phyloP scores from a whole-genome alignment of 2,113 vertebrate genomes.

The Plecotus auritus region DNA sequence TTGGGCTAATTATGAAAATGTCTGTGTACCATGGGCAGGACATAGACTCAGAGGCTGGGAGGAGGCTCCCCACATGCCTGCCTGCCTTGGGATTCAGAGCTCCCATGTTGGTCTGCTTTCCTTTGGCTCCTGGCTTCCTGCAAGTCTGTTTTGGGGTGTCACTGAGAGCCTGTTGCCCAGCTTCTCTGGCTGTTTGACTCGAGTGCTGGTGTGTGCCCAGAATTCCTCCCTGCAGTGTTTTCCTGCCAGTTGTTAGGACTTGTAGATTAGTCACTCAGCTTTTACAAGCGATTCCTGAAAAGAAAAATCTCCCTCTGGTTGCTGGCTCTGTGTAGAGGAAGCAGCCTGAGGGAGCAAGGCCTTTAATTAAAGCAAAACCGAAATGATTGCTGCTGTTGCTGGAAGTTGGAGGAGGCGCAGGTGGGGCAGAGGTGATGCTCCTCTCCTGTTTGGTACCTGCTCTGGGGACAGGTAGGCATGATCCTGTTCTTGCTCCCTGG shows the following conservation, averaged over 20 bases:
- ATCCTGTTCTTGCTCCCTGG: conserved; percentile 52
- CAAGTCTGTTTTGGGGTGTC: neutral
- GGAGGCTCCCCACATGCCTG: neutral
- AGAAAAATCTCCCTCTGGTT: conserved; percentile 75
- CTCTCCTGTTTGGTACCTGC: conserved; percentile 63
- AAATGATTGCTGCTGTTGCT: conserved; percentile 65
- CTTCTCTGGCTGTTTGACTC: neutral
- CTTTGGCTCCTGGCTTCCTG: neutral
- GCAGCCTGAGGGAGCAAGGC: conserved; percentile 58
- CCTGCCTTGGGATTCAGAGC: neutral
- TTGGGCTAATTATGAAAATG: neutral
- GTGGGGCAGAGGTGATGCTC: conserved; percentile 7
- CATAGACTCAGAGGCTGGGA: neutral
- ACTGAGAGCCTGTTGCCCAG: neutral
- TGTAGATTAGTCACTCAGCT: conserved; percentile 71
- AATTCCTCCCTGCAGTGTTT: conserved; percentile 63
- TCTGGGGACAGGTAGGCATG: conserved; percentile 76
- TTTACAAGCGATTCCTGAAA: conserved; percentile 80
- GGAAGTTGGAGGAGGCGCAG: neutral
- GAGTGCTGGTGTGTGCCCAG: conserved; percentile 51
- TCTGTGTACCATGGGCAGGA: neutral
- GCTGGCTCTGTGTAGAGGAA: conserved; percentile 70
- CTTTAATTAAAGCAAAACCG: conserved; percentile 71
- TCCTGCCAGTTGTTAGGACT: conserved; percentile 77
- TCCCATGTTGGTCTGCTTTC: neutral